These are phyloP conservation scores for Mustela nigripes DNA, from an alignment of 2,113 vertebrate species.

Conservation along the genomic window DNA sequence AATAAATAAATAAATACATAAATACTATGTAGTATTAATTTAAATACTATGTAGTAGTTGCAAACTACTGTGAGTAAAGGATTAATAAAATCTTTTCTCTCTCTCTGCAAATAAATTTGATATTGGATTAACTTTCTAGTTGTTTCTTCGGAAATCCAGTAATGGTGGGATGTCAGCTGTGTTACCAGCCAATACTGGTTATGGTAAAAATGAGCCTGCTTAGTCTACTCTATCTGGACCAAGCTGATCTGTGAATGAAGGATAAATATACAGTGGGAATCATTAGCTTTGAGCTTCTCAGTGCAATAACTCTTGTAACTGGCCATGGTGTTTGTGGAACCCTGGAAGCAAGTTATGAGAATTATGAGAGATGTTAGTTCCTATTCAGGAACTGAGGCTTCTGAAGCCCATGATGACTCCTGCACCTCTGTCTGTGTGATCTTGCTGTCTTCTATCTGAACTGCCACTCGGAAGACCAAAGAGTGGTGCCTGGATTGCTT, in stretches of 20 bases:
- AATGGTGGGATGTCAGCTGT: not conserved
- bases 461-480: not conserved
- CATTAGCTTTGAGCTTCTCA: not conserved
- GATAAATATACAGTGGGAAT: not conserved
- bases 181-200: not conserved
- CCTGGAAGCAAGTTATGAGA: not conserved
- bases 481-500: not conserved
- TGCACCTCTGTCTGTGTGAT: not conserved
- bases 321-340: not conserved
- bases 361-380: not conserved
- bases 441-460: not conserved
- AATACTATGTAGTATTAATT: not conserved
- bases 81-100: constrained; percentile 6
- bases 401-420: not conserved
- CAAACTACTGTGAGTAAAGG: not conserved
- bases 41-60: not conserved
- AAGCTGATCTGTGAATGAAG: not conserved
- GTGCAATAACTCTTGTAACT: not conserved
- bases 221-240: not conserved
- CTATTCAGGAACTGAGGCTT: not conserved
- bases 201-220: not conserved
- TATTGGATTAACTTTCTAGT: constrained; percentile 33
- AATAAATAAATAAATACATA: not conserved
- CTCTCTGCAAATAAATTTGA: constrained; percentile 1
- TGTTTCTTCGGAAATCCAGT: constrained; percentile 4